Evolutionary conservation across 2,113 vertebrate genomes (phyloP).

Genomic region (Dasyurus viverrinus): DNA sequence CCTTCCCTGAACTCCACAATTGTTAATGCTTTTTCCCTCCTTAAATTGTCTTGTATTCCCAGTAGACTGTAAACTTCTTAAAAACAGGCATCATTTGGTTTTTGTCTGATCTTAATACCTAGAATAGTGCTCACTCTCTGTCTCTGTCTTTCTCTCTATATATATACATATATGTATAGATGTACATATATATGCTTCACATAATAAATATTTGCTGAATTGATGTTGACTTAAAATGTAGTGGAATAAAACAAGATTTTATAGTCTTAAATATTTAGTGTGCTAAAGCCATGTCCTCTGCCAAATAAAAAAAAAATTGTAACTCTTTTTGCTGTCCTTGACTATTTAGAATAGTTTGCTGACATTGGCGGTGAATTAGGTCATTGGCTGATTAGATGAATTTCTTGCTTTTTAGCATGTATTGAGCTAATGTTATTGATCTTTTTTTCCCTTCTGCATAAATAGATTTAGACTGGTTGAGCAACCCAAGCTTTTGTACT

Average conservation of each 20-base stretch:
- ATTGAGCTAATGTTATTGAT: slow-evolving; percentile 52
- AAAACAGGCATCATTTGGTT: background rate
- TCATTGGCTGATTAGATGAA: slow-evolving; percentile 57
- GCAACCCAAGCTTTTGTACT: slow-evolving; percentile 91
- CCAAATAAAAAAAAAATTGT: slow-evolving; percentile 58
- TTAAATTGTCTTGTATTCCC: background rate
- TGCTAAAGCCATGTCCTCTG: background rate
- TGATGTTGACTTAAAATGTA: slow-evolving; percentile 45
- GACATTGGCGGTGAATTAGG: slow-evolving; percentile 42
- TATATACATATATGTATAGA: too few relatives aligned
- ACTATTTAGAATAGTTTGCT: slow-evolving; percentile 14
- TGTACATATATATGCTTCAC: too few relatives aligned
- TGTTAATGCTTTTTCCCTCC: background rate
- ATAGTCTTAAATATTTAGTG: slow-evolving; percentile 46
- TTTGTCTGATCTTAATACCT: background rate
- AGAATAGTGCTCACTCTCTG: background rate
- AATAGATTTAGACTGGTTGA: slow-evolving; percentile 93
- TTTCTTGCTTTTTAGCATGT: slow-evolving; percentile 30
- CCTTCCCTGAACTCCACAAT: background rate
- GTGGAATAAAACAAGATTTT: slow-evolving; percentile 10
- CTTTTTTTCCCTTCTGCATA: slow-evolving; percentile 43
- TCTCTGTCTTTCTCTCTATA: too few relatives aligned
- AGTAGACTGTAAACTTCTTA: background rate
- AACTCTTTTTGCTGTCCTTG: background rate
- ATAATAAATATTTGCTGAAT: background rate